A percentile compares a stretch with the other conserved stretches of the same genome.
These are phyloP conservation scores for Ascaphus truei DNA, from an alignment of 2,113 vertebrate species.

Conservation along the genomic window DNA sequence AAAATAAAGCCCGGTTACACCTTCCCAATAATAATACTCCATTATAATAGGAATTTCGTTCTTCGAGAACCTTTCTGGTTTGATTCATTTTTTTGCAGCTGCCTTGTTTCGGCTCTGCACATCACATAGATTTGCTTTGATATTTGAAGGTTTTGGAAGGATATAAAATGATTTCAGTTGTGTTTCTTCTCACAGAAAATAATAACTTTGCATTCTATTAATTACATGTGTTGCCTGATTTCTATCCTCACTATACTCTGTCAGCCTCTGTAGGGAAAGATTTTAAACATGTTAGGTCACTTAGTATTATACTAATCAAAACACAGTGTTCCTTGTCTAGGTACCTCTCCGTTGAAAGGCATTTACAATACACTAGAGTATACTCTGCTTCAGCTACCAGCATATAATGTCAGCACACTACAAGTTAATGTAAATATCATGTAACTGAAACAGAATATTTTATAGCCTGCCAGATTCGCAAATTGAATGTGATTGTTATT, in stretches of 20 bases:
- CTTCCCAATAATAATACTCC: no score
- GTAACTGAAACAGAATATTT: conserved; percentile 35
- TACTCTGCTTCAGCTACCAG: not conserved
- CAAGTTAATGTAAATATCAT: conserved; percentile 44
- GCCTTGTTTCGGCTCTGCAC: no score
- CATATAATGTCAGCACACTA: not conserved
- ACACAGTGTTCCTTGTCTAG: not conserved
- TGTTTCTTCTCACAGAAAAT: not conserved
- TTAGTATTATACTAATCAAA: conserved; percentile 4
- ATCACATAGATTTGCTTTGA: no score
- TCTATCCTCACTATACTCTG: no score
- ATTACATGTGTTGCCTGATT: not conserved
- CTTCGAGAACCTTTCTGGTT: no score
- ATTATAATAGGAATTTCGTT: no score
- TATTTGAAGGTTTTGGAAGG: not conserved
- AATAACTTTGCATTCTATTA: not conserved
- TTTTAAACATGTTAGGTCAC: conserved; percentile 8
- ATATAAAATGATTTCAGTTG: not conserved
- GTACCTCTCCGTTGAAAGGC: conserved; percentile 5
- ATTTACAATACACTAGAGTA: conserved; percentile 8
- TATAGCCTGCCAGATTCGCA: conserved; percentile 50
- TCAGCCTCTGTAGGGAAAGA: not conserved
- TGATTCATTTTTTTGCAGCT: no score
- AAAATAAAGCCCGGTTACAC: no score
- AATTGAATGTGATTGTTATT: conserved; percentile 51